These are phyloP conservation scores for Ardeotis arabs DNA, from an alignment of 2,113 vertebrate species.

Conservation along the genomic window DNA sequence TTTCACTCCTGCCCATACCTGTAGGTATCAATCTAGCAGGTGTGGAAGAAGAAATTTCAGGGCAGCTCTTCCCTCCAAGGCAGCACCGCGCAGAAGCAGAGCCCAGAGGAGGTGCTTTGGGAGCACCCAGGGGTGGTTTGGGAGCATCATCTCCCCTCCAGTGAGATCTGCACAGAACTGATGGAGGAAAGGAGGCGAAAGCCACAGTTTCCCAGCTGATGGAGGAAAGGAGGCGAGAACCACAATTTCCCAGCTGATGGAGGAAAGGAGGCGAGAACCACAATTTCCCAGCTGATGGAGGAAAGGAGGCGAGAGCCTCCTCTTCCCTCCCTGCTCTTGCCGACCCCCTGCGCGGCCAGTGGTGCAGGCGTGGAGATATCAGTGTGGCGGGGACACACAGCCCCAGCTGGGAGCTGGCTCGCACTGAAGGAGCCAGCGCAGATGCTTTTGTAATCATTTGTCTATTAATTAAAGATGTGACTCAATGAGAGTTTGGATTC, in stretches of 20 bases:
- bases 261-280: not conserved
- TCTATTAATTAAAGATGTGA: not conserved
- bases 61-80: not conserved
- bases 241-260: too few species aligned
- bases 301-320: not conserved
- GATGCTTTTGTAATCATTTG: not conserved
- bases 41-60: not conserved
- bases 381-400: fast-evolving
- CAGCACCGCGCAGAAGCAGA: not conserved
- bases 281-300: not conserved
- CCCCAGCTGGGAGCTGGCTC: not conserved
- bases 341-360: fast-evolving
- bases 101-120: not conserved
- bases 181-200: not conserved
- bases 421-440: not conserved
- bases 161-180: not conserved
- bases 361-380: fast-evolving
- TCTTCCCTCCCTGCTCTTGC: not conserved
- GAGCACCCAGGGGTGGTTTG: not conserved
- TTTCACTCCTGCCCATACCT: not conserved
- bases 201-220: not conserved
- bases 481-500: not conserved
- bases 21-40: not conserved
- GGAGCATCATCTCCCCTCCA: not conserved
- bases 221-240: not conserved